Evolutionary conservation across 2,113 vertebrate species (phyloP), one percentile per base, ranked within the genome.

Genomic region (Sylvilagus bachmani): DNA sequence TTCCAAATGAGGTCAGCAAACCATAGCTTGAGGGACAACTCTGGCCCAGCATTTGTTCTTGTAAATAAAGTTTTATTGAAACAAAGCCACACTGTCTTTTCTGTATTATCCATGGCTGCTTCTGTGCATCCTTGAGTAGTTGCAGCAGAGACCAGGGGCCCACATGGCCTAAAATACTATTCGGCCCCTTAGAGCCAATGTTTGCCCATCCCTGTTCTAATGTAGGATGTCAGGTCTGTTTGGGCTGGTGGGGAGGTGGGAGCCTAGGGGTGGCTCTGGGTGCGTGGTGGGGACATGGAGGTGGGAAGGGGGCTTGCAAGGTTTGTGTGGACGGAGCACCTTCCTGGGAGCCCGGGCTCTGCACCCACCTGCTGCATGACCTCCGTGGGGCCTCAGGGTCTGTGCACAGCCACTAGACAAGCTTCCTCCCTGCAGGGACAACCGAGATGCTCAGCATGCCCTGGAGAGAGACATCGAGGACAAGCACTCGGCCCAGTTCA

Each of bases 401-500:
- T 24, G 3, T 29, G 10, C 38, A 25, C 2, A 0, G 0, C n/a
- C 31, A 11, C 10, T 21, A 25, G 10, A 66, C 53, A 79, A 21
- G 69, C n/a, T 91, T 82, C 8, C 33, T 69, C n/a, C 49, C 12
- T 13, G 0, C 94, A 97, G 97, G 19, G 97, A 97, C 61, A 98
- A 98, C 90, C 97, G 98, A 75, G 96, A 97, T 25, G 97, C 88
- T 17, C 98, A 98, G 22, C 98, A 98, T 0, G 90, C 96, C 6
- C 91, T 98, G 53, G 97, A 98, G 87, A 78, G 87, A 51, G 98
- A 98, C 86, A 64, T 98, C 0, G 96, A 96, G 87, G 97, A 98
- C 90, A 98, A 98, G 86, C 93, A 33, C 69, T 95, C 98, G 0
- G 97, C 97, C 12, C 92, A 96, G 92, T 96, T 97, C 70, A 98